Base-by-base conservation (phyloP, 2,888 invertebrate genomes). In the Cepaea hortensis region DNA sequence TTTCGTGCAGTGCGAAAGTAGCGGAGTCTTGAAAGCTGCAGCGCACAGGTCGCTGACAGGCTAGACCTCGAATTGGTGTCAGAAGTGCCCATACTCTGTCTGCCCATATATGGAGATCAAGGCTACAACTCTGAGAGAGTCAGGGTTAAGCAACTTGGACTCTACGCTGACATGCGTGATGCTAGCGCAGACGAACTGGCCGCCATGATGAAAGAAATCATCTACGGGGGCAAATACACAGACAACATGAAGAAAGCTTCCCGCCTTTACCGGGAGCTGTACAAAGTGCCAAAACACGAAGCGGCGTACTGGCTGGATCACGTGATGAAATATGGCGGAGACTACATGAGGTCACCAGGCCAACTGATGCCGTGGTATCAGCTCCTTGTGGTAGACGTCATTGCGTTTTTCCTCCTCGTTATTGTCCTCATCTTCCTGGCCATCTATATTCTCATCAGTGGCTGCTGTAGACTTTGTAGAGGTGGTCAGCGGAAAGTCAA, bases 291-390 rank as follows among this genome's bases (percentile, higher is more conserved):
- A 3, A 68, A 81, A 35, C 87, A 91, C 68, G 88, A 90, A 77
- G 91, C 91, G 6, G 90, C 89, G 9, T 90, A 87, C 77, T 92
- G 91, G 91, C 87, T 92, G 18, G 91, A 92, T 81, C 91, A 91
- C 81, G 75, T 76, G 50, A 48, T 76, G 48, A 13, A 76, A 76
- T 76, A 50, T 76, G 75, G 75, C 18, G 75, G 75, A 76, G 75
- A 48, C 18, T 76, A 76, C 75, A 76, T 76, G 75, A 76, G 75
- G 20, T 76, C 75, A 88, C 6, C 88, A 55, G 88, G 87, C 13
- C 84, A 88, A 65, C 88, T 90, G 68, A 86, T 91, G 87, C 90
- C 91, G 9, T 89, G 90, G 89, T 90, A 91, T 79, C 89, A 91
- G 50, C 91, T 90, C 84, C 83, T 90, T 48, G 87, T 90, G 82